phyloP scores from a whole-genome alignment of 2,888 invertebrate species.

The Drosophila fungiperda region DNA sequence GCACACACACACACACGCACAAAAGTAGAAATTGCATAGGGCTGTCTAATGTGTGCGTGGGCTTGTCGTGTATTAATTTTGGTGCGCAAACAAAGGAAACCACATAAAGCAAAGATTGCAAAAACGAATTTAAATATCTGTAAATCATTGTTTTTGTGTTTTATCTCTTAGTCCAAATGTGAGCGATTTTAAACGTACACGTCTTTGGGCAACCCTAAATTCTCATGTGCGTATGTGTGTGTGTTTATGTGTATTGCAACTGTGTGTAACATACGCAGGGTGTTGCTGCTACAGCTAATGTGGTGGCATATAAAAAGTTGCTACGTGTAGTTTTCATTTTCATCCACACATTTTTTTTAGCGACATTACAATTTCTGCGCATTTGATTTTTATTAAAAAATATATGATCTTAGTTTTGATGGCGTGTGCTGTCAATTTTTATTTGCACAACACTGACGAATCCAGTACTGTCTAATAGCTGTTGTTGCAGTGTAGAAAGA shows the following conservation, averaged over 20 bases:
- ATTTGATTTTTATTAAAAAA: conserved; percentile 9
- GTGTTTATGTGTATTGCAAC: conserved; percentile 47
- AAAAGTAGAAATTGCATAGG: conserved; percentile 58
- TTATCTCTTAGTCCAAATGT: conserved; percentile 3
- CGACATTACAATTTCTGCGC: conserved; percentile 21
- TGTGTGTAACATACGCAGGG: conserved; percentile 62
- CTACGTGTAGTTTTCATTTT: conserved; percentile 78
- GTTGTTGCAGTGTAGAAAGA: conserved; percentile 16
- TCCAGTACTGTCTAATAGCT: conserved; percentile 1
- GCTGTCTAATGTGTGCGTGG: conserved; percentile 57
- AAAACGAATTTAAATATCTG: conserved; percentile 1
- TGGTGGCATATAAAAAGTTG: conserved; percentile 68
- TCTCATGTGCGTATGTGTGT: conserved; percentile 41
- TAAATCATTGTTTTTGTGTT: conserved; percentile 3
- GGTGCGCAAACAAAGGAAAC: conserved; percentile 36
- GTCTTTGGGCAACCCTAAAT: conserved; percentile 64
- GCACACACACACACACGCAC: conserved; percentile 18
- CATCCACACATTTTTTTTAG: conserved; percentile 38
- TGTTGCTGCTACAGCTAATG: conserved; percentile 70
- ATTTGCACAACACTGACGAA: conserved; percentile 29
- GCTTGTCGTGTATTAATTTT: conserved; percentile 25
- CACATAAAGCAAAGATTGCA: conserved; percentile 10
- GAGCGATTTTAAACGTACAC: conserved; percentile 23
- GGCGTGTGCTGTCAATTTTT: conserved; percentile 19
- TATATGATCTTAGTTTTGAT: conserved; percentile 5